Base-by-base conservation (phyloP, 2,888 invertebrate species). In the Balanococcus diminutus region DNA sequence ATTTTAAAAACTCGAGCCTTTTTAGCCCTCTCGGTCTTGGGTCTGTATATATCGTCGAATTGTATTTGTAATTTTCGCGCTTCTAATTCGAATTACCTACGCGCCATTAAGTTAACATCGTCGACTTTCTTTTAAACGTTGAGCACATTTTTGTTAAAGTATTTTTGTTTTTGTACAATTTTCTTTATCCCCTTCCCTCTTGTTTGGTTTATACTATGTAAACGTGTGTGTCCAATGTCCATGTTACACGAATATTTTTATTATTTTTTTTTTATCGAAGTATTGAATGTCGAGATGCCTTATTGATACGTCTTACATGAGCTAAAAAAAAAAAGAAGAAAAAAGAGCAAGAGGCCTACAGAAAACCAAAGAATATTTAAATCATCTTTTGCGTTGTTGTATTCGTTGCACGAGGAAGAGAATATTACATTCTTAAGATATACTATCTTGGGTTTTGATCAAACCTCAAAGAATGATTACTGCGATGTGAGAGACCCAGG, bases 21-120 rank as follows among this genome's bases (percentile, higher is more conserved):
- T 31, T 4, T 72, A 28, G 31, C 16, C 28, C 31, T 31, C 31
- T 72, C 72, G 72, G 31, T 72, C 14, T 19, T 19, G 56, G 56
- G 56, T 19, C 22, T 56, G 22, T 56, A 22, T 56, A 56, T 56
- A 56, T 56, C 22, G 72, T 72, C 16, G 28, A 72, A 72, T 72
- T 72, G 28, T 31, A 72, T 31, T 72, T 28, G 28, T 31, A 72
- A 72, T 72, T 28, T 72, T 72, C 72, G 31, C 28, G 72, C 56
- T 56, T 56, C n/a, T 72, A 72, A 72, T 72, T 72, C 72, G 72
- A 72, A 72, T 72, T 72, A n/a, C n/a, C n/a, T n/a, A 72, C 72
- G 72, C 72, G 72, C 72, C 72, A 72, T 72, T 72, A 31, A 72
- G 22, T 56, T 56, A 22, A 56, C 56, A 31, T 72, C 31, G 28